These are phyloP conservation scores for Heliconius aoede DNA, from an alignment of 2,888 invertebrate species.

Conservation along the genomic window DNA sequence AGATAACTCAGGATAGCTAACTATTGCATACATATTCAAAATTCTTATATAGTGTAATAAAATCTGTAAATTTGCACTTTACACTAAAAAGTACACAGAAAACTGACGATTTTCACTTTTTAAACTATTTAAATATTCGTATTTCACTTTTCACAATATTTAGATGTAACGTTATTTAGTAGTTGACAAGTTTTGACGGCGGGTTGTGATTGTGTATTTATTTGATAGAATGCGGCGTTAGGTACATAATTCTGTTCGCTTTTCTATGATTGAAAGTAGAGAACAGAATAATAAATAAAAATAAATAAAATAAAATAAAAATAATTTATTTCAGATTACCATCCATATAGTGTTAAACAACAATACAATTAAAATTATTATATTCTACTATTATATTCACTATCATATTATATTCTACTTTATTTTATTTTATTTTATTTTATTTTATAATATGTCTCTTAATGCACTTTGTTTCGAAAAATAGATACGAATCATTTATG, in stretches of 20 bases:
- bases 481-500: too few species aligned
- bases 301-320: too few species aligned
- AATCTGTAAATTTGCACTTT: neutral
- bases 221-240: neutral
- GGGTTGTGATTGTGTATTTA: neutral
- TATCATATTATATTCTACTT: too few species aligned
- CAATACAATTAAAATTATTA: too few species aligned
- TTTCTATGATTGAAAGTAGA: neutral
- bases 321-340: too few species aligned
- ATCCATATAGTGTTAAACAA: too few species aligned
- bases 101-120: constrained; percentile 1
- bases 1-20: constrained; percentile 1
- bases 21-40: neutral
- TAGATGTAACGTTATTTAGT: neutral
- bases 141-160: constrained; percentile 15
- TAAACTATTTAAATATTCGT: neutral
- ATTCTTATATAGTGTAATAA: neutral
- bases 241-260: too few species aligned
- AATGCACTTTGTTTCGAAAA: neutral
- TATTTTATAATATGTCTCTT: neutral
- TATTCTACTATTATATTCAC: too few species aligned
- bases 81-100: neutral
- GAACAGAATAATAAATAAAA: too few species aligned
- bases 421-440: too few species aligned
- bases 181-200: neutral